Evolutionary conservation across 1,140 invertebrate genomes (phyloP), one percentile per base, ranked within the genome.

Genomic region (Eulimnadia texana): DNA sequence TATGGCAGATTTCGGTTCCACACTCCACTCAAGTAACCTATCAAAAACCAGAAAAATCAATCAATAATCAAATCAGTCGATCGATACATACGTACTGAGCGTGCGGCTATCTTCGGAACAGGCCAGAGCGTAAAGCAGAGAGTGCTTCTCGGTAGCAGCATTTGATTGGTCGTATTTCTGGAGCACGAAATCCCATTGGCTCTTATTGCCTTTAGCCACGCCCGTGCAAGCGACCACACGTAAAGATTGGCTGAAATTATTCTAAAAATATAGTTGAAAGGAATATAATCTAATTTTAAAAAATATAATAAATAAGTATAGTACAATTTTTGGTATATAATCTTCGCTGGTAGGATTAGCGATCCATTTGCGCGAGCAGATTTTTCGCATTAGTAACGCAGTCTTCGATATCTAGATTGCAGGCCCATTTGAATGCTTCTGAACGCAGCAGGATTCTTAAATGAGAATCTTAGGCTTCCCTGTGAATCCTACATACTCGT

Each of bases 151-250:
- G 28, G 27, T 33, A 3, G 82, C 85, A 0, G 85, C 81, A 70
- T 86, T 84, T 0, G 85, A 78, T 22, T 77, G 75, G 52, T 78
- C 71, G 67, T 89, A 92, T 42, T 84, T 73, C 20, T 82, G 68
- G 77, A 87, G 86, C 3, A 88, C 76, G 74, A 86, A 90, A 52
- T 88, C 75, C 89, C 89, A 96, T 63, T 90, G 85, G 0, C 77
- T 72, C 61, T 81, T 77, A 13, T 75, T 76, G 22, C 91, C 90
- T 64, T 84, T 70, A 61, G 76, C 77, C 0, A 94, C 74, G 0
- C 82, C 86, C 27, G 80, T 82, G 73, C 90, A 94, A 70, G 89
- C 92, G 16, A 89, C 82, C 13, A 10, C 50, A n/a, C 19, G 20
- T 19, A 49, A 25, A 3, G 47, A 24, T 60, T 60, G 11, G 58